A percentile compares a stretch with the other conserved stretches of the same genome.
phyloP scores from a whole-genome alignment of 2,797 vertebrate genomes.

The Gobio occitaniae region DNA sequence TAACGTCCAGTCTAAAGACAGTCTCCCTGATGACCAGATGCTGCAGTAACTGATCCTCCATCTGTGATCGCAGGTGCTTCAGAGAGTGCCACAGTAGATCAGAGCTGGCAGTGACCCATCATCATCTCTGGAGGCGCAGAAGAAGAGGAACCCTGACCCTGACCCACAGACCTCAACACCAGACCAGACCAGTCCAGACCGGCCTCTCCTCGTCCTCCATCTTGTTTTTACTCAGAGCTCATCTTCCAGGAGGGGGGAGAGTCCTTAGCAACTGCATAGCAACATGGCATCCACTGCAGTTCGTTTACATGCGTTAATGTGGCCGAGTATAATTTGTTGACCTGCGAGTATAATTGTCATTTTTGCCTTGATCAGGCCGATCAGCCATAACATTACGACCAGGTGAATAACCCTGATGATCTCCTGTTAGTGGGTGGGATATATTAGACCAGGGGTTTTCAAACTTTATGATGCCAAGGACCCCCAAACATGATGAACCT shows the following conservation, averaged over 20 bases:
- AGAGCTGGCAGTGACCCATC: constrained; percentile 30
- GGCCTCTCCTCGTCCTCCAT: not conserved
- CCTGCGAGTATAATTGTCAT: no score
- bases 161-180: constrained; percentile 18
- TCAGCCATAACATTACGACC: no score
- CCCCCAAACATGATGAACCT: no score
- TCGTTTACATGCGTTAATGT: not conserved
- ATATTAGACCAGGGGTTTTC: no score
- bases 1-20: not conserved
- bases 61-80: not conserved
- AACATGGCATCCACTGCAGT: not conserved
- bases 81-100: constrained; percentile 16
- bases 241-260: not conserved
- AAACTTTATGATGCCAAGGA: no score
- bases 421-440: no score
- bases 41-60: not conserved
- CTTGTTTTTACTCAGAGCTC: not conserved
- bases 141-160: constrained; percentile 32
- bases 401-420: no score
- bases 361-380: no score
- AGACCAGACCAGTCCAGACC: constrained; percentile 11
- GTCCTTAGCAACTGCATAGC: not conserved
- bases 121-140: constrained; percentile 3
- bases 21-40: not conserved
- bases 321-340: no score